Evolutionary conservation across 1,140 invertebrate genomes (phyloP), one percentile per base, ranked within the genome.

Genomic region (Camponotus pennsylvanicus): DNA sequence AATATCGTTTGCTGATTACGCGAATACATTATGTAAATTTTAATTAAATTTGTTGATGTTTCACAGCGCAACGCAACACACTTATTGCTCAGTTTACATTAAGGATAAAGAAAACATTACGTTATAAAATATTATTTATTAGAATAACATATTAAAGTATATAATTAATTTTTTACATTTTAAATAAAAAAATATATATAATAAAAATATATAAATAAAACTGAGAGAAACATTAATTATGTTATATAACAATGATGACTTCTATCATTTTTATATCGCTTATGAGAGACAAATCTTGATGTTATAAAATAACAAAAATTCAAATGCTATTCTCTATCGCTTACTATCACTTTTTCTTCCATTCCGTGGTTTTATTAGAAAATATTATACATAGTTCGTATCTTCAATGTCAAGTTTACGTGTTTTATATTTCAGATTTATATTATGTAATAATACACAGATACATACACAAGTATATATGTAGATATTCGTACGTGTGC

Each of bases 381-480:
- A 27, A 3, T 15, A 27, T 6, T 21, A 4, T 52, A 7, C 2
- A 1, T 55, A 40, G n/a, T 13, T 67, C n/a, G 32, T 11, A 7
- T 4, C 8, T n/a, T 42, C 52, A 82, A 27, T 83, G 69, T 75
- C 79, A 83, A 57, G 67, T 71, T 82, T 82, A 71, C 40, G 18
- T n/a, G 27, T 37, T 71, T 73, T 73, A 37, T 34, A 34, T 61
- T 83, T 75, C 69, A 75, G 40, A 32, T 83, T 83, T 73, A 32
- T 42, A 45, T 61, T 45, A 57, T 37, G 8, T 40, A n/a, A 1
- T 57, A n/a, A 1, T 34, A 34, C 15, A 21, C 64, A 1, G n/a
- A n/a, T 4, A 34, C 45, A 34, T 21, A 21, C 64, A 1, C 8
- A 34, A 21, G 3, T 15, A 42, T 18, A 8, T 52, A 55, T 45